Evolutionary conservation across 2,113 vertebrate genomes (phyloP).

Genomic region (Cyanocitta stelleri): DNA sequence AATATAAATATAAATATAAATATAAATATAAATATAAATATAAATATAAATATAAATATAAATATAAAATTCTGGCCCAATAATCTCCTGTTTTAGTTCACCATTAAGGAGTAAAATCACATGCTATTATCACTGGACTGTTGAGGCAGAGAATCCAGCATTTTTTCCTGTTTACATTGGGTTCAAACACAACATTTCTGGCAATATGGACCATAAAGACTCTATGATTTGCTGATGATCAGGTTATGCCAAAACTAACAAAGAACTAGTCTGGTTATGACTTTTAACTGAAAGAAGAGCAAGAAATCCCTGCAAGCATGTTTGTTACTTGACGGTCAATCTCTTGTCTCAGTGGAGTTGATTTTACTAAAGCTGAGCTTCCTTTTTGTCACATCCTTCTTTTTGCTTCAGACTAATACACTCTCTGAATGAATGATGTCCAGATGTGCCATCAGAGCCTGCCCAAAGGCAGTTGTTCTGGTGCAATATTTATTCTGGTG

Average conservation of each 20-base stretch:
- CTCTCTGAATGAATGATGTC: not conserved
- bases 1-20: not conserved
- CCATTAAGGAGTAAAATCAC: not conserved
- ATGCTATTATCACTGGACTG: not conserved
- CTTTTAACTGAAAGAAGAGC: not conserved
- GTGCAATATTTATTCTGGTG: not conserved
- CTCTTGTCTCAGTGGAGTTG: not conserved
- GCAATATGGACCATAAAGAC: not conserved
- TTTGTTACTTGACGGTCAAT: not conserved
- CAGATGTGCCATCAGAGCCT: not conserved
- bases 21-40: not conserved
- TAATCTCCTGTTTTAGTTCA: not conserved
- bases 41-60: not conserved
- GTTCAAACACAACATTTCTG: not conserved
- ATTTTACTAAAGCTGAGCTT: not conserved
- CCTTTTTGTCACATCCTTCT: not conserved
- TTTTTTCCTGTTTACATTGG: not conserved
- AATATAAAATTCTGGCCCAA: not conserved
- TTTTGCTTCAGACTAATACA: not conserved
- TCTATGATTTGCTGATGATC: not conserved
- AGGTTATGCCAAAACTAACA: not conserved
- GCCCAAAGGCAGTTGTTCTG: not conserved
- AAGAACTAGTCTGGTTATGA: not conserved
- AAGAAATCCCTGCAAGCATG: not conserved
- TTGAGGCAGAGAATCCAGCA: not conserved